A percentile compares a stretch with the other conserved stretches of the same genome.
These are phyloP conservation scores for Atta texana DNA, from an alignment of 1,140 invertebrate species.

Conservation along the genomic window DNA sequence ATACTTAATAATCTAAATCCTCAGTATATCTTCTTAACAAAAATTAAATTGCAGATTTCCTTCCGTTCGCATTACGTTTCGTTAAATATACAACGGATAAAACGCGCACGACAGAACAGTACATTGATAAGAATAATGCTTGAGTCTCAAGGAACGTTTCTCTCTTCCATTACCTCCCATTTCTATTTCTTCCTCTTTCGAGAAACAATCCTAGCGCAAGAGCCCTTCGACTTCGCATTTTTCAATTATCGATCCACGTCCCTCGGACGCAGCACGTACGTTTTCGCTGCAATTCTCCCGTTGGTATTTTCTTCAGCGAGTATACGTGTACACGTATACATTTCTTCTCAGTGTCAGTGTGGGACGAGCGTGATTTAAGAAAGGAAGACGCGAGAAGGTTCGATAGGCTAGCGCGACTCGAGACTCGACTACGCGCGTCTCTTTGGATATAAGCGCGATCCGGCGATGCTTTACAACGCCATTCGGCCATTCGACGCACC, in stretches of 20 bases:
- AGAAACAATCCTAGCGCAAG: slow-evolving; percentile 47
- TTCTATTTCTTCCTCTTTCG: slow-evolving; percentile 49
- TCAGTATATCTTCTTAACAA: neutral
- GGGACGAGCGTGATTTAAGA: slow-evolving; percentile 52
- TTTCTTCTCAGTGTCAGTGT: neutral
- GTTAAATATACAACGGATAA: slow-evolving; percentile 21
- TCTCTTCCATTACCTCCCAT: slow-evolving; percentile 45
- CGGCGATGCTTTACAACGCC: slow-evolving; percentile 30
- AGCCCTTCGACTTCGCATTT: slow-evolving; percentile 55
- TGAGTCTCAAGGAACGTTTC: slow-evolving; percentile 38
- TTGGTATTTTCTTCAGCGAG: slow-evolving; percentile 27
- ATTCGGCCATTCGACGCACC: slow-evolving; percentile 10
- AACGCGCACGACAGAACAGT: slow-evolving; percentile 12
- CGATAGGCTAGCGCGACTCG: slow-evolving; percentile 30
- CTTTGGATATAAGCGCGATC: slow-evolving; percentile 18
- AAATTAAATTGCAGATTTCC: slow-evolving; percentile 1
- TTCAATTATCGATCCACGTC: slow-evolving; percentile 60
- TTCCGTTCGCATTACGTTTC: slow-evolving; percentile 4
- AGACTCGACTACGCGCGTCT: slow-evolving; percentile 7
- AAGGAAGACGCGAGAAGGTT: slow-evolving; percentile 47
- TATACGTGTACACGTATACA: neutral
- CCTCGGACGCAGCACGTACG: slow-evolving; percentile 41
- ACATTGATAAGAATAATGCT: slow-evolving; percentile 53
- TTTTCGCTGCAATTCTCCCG: slow-evolving; percentile 34
- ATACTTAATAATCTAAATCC: neutral